Conservation (phyloP, 2,113 vertebrate species). For the Parus major region DNA sequence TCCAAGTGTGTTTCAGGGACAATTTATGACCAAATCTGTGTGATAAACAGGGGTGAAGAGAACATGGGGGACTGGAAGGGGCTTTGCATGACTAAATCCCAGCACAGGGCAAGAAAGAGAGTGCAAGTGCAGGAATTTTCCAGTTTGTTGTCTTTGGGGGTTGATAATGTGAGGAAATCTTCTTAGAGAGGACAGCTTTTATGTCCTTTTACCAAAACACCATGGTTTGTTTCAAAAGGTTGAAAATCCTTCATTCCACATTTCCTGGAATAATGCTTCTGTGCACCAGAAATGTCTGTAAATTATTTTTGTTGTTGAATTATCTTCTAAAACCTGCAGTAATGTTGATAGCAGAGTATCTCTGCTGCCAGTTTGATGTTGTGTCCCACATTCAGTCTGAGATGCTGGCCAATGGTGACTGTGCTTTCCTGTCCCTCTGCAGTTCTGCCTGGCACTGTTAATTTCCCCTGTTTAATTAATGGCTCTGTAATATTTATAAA, state of each 20-base stretch:
- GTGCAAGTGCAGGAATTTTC: not conserved
- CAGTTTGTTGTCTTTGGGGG: not conserved
- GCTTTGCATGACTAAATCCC: not conserved
- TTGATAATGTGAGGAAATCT: not conserved
- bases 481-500: not conserved
- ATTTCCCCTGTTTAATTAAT: constrained; percentile 25
- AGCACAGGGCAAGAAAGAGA: not conserved
- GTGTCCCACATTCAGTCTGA: not conserved
- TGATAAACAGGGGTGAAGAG: not conserved
- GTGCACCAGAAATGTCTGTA: not conserved
- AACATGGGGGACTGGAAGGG: not conserved
- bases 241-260: not conserved
- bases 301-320: not conserved
- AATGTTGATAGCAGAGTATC: not conserved
- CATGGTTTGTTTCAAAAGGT: not conserved
- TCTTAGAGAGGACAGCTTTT: not conserved
- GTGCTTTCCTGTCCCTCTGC: not conserved
- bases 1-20: not conserved
- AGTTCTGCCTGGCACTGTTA: not conserved
- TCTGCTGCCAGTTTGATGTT: not conserved
- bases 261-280: not conserved
- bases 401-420: not conserved
- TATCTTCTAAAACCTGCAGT: not conserved
- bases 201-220: not conserved
- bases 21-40: not conserved